These are phyloP conservation scores for Apodemia mormo DNA, from an alignment of 2,888 invertebrate genomes.

Conservation along the genomic window DNA sequence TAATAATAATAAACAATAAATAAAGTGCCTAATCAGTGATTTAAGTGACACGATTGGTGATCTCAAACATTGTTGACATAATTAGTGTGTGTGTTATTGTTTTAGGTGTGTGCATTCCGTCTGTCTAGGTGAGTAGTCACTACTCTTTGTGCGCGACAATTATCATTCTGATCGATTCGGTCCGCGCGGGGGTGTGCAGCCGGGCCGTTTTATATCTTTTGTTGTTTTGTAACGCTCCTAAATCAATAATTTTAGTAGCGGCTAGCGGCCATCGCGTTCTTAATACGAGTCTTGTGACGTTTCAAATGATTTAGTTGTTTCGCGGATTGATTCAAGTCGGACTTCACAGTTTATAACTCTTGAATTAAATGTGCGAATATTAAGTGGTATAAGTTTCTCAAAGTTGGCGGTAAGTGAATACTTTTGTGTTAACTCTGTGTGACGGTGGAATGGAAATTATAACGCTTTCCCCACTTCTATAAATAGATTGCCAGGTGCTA, in stretches of 20 bases:
- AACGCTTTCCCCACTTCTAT: slow-evolving; percentile 45
- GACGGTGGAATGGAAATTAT: slow-evolving; percentile 26
- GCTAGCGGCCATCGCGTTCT: slow-evolving; percentile 50
- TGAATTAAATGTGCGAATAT: slow-evolving; percentile 44
- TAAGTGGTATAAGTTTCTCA: not conserved
- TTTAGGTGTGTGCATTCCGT: slow-evolving; percentile 71
- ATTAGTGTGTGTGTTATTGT: slow-evolving; percentile 67
- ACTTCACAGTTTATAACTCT: not conserved
- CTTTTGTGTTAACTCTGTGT: not conserved
- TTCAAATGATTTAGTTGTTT: slow-evolving; percentile 39
- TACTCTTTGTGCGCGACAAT: slow-evolving; percentile 80
- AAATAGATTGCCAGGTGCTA: slow-evolving; percentile 57
- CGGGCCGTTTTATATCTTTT: slow-evolving; percentile 78
- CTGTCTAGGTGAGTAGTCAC: slow-evolving; percentile 75
- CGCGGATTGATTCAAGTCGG: slow-evolving; percentile 17
- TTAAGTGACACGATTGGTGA: slow-evolving; percentile 51
- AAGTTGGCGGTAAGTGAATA: not conserved
- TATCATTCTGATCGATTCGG: slow-evolving; percentile 79
- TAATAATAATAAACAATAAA: slow-evolving; percentile 50
- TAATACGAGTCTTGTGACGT: slow-evolving; percentile 45
- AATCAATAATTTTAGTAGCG: slow-evolving; percentile 80
- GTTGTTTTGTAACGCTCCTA: slow-evolving; percentile 76
- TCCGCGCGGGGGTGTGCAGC: slow-evolving; percentile 73
- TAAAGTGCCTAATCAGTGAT: slow-evolving; percentile 45
- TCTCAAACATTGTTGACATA: slow-evolving; percentile 58